Base-by-base conservation (phyloP, 2,797 vertebrate genomes). In the Syngnathus rostellatus region DNA sequence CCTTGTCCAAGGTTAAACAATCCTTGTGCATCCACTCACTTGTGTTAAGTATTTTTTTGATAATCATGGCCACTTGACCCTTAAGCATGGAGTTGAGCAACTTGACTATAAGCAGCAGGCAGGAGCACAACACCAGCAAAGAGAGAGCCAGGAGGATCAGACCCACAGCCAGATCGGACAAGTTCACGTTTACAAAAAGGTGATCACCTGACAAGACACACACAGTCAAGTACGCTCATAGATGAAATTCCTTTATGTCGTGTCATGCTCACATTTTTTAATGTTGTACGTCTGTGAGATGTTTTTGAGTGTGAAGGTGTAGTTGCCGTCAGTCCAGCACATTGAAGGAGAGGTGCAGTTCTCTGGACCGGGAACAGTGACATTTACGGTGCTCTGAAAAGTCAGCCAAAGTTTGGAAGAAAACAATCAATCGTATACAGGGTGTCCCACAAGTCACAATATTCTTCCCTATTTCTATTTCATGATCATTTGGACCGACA, bases 11-110 rank as follows among this genome's bases (percentile, higher is more conserved):
- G 9, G 6, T 31, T 12, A 59, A 38, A 31, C 41, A 14, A 25
- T 25, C 8, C 1, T 21, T 43, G 8, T 51, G 8, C 31, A 5
- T 14, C 43, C 12, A 8, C 81, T 74, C 31, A 97, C 96, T 94
- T 0, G 94, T 98, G 80, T 99, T 98, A 64, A 98, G 84, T 65
- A 95, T 90, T 81, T 93, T 98, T 80, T 95, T 98, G 86, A 98
- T 98, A 81, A 94, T 70, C 0, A 63, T 1, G 0, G 95, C 95
- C 11, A 99, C 94, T 87, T 96, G 95, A 63, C 97, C 96, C 86
- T 92, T 93, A 64, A 98, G 91, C 87, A 99, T 92, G 1, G 96
- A 96, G 87, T 94, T 95, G 68, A 98, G 90, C 38, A 99, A 75
- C 76, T 98, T 99, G 75, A 98, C 95, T 0, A 96, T 97, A 68